Percentiles rank a stretch among this genome's conserved stretches.
Evolutionary conservation across 2,888 invertebrate genomes (phyloP).

Genomic region (Ectemnius lituratus): DNA sequence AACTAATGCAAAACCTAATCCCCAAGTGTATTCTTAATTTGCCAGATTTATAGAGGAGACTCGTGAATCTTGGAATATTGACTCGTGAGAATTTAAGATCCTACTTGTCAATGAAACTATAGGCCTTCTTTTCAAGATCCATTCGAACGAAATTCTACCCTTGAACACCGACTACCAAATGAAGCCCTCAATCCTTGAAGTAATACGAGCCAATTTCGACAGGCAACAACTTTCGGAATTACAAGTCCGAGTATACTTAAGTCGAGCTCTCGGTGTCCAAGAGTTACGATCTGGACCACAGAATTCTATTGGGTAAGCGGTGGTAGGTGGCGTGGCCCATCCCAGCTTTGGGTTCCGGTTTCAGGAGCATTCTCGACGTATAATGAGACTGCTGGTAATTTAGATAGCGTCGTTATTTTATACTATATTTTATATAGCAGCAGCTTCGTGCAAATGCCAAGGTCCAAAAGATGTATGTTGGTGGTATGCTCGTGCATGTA

Average conservation of each 20-base stretch:
- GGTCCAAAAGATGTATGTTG: background rate
- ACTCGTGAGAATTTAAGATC: too few species aligned
- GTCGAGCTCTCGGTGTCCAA: background rate
- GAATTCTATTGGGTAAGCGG: background rate
- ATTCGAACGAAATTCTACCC: too few species aligned
- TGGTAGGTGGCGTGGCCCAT: background rate
- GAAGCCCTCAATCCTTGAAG: background rate
- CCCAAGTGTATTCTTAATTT: too few species aligned
- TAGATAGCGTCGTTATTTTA: conserved; percentile 70
- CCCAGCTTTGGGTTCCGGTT: conserved; percentile 10
- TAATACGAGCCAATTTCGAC: background rate
- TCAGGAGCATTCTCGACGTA: conserved; percentile 24
- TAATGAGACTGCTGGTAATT: conserved; percentile 65
- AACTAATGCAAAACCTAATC: too few species aligned
- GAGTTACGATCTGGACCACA: background rate
- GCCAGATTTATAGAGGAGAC: too few species aligned
- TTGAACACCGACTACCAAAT: background rate
- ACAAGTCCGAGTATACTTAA: background rate
- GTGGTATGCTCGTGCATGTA: conserved; percentile 26
- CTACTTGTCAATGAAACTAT: too few species aligned
- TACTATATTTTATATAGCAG: conserved; percentile 59
- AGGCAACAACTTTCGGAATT: conserved; percentile 1
- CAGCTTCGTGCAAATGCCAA: background rate
- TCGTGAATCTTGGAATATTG: too few species aligned
- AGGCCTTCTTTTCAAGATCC: too few species aligned